Base-by-base conservation (phyloP, 2,797 vertebrate genomes). In the Acanthiza pusilla region DNA sequence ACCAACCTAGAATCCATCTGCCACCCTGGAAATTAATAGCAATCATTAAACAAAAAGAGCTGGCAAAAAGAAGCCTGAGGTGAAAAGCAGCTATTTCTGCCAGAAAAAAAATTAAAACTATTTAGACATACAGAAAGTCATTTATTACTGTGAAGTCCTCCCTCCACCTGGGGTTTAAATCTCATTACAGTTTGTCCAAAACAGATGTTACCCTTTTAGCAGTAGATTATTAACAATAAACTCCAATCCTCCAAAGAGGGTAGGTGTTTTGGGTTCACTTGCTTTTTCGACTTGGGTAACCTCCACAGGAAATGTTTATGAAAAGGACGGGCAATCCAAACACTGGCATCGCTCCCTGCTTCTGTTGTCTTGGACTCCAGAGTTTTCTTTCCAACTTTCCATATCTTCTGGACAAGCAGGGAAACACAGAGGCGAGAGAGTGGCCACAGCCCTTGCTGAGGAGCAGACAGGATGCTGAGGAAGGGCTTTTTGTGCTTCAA, bases 141-240 rank as follows among this genome's bases (percentile, higher is more conserved):
- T 98, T 97, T 97, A 97, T 98, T 97, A 97, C 96, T 96, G 94
- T 97, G 96, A 95, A 96, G 97, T 94, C 96, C 94, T 97, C 83
- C 70, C 92, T 97, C 97, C 97, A 97, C 96, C 97, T 97, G 96
- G 97, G 97, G 97, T 97, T 98, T 97, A 91, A 97, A 98, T 97
- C 97, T 98, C 97, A 98, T 98, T 98, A 98, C 95, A 93, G 86
- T 97, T 98, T 97, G 97, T 97, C 97, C 97, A 97, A 97, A 98
- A 97, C 97, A 98, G 97, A 98, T 98, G 97, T 98, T 97, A 97
- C 97, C 97, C 97, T 97, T 97, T 98, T 97, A 98, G 97, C 96
- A 91, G 96, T 94, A 96, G 97, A 97, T 98, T 98, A 97, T 97
- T 97, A 97, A 97, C 84, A 71, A 97, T 97, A 97, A 97, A 97